These are phyloP conservation scores for Scortum barcoo DNA, from an alignment of 2,113 vertebrate species.

Conservation along the genomic window DNA sequence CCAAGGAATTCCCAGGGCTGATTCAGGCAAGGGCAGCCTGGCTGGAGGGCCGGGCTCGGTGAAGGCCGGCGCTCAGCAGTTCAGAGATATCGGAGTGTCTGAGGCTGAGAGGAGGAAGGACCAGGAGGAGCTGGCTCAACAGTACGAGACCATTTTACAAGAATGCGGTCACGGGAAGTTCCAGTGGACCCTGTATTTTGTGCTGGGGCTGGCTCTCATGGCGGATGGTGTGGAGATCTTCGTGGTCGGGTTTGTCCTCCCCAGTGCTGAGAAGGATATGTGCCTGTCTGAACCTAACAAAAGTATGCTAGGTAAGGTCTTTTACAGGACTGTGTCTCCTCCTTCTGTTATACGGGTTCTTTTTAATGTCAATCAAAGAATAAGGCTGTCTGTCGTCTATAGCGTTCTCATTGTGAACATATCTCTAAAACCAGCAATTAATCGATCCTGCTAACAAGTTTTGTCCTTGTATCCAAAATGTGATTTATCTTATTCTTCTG, in stretches of 20 bases:
- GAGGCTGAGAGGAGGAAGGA: conserved; percentile 90
- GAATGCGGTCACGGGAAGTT: conserved; percentile 97
- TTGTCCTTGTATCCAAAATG: not conserved
- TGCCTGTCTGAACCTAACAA: conserved; percentile 98
- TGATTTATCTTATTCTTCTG: not conserved
- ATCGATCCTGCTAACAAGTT: not conserved
- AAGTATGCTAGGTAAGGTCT: conserved; percentile 95
- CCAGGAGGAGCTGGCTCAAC: conserved; percentile 93
- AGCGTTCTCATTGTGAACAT: not conserved
- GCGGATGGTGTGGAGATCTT: conserved; percentile 97
- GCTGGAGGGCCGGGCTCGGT: conserved; percentile 75
- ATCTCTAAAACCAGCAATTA: not conserved
- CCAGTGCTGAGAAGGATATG: conserved; percentile 98
- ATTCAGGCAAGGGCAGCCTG: conserved; percentile 86
- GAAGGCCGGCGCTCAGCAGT: conserved; percentile 78
- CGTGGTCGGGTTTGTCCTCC: conserved; percentile 96
- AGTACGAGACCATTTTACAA: conserved; percentile 96
- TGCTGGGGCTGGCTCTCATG: conserved; percentile 96
- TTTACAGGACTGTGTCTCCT: not conserved
- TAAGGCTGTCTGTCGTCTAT: not conserved
- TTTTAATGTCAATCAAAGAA: not conserved
- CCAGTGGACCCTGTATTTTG: conserved; percentile 98
- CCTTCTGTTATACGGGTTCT: not conserved
- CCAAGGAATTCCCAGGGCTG: conserved; percentile 94
- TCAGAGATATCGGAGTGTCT: conserved; percentile 78